Evolutionary conservation across 2,888 invertebrate species (phyloP), one percentile per base, ranked within the genome.

Genomic region (Eristalinus aeneus): DNA sequence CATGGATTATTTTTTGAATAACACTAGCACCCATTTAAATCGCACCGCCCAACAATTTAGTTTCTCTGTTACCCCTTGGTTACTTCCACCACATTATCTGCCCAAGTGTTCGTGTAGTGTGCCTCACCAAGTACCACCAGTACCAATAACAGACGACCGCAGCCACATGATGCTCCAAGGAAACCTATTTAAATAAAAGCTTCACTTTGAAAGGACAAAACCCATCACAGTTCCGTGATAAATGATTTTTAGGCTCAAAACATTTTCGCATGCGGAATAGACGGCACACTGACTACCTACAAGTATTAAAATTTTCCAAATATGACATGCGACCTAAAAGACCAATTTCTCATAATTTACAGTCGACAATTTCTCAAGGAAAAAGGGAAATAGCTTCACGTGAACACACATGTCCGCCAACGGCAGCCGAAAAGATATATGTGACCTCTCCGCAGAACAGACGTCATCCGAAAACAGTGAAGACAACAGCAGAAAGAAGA

Each of bases 301-400:
- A 16, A 16, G 54, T 67, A 80, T 72, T 76, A 76, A 58, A 56
- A 72, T 80, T 60, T 75, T 61, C 31, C 53, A 80, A 53, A 68
- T 27, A 75, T 67, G 65, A 79, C 79, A 56, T 74, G 56, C 36
- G 39, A 8, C 46, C 69, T 54, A n/a, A n/a, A 34, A 56, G 81
- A 71, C 68, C 86, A 77, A 86, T 86, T 86, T 77, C 74, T 86
- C 86, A 86, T 77, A 86, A 81, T 86, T 86, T 86, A 86, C 64
- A 77, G 81, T 69, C 68, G 81, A 69, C 77, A 63, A 86, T 86
- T 86, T 77, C 65, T 77, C 74, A 82, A 75, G 23, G 23, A 56
- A 56, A 77, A 86, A 81, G 65, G 73, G 54, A 73, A 80, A 75
- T 85, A 80, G 60, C 79, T 80, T 85, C 80, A 75, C 84, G 65